Evolutionary conservation across 53 echinoderm and acorn worm genomes (phyloP), one percentile per base, ranked within the genome.

Genomic region (Stichopus horrens): DNA sequence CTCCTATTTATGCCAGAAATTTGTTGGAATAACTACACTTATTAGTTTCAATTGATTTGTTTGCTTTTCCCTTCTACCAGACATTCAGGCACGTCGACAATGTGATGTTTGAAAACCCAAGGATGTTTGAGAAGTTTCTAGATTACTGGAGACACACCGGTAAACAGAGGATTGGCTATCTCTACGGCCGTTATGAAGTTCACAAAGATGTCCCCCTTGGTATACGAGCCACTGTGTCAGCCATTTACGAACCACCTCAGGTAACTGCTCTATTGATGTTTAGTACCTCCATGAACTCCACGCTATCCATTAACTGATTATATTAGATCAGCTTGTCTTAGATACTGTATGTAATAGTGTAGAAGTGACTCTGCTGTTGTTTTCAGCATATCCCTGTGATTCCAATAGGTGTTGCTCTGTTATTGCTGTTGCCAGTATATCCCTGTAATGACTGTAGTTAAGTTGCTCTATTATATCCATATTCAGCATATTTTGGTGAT

Each of bases 121-220:
- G 74, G 52, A 93, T 98, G 96, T 94, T 98, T 57, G 94, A 98
- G 58, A 91, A 91, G 18, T 93, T 98, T 65, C 74, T 98, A 58
- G 99, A 98, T 89, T 98, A 96, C 90, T 98, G 99, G 99, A 89
- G 99, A 20, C 96, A 98, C 89, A 94, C 96, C 23, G 99, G 99
- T 20, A 90, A 94, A 86, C 99, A 98, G 89, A 89, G 99, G 66
- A 89, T 95, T 20, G 99, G 99, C n/a, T 88, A 90, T 58, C 92
- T 98, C 16, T 96, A 93, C 55, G 99, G 99, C 52, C 89, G 66
- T 54, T 98, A 96, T 75, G 99, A 98, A 54, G 90, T 94, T 23
- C 99, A 98, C 54, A 95, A 98, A 90, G 99, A 95, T 23, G 99
- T 96, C 21, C 99, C 99, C 4, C 86, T 98, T n/a, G 99, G 99